Base-by-base conservation (phyloP, 2,888 invertebrate species). In the Cerceris ruficornis region DNA sequence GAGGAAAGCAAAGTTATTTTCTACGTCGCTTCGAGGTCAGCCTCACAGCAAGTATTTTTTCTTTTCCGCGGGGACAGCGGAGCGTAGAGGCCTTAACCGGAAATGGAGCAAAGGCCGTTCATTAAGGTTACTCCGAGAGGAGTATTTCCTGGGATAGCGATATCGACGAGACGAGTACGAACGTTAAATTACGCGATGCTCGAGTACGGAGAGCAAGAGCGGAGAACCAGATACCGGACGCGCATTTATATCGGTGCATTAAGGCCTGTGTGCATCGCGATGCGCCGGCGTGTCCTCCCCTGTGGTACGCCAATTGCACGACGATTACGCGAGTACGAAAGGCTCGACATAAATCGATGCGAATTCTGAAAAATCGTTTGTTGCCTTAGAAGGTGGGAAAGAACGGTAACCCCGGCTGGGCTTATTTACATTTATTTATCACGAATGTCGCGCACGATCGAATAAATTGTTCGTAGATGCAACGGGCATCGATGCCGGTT, bases 221-320 rank as follows among this genome's bases (percentile, higher is more conserved):
- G 72, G 76, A 84, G 79, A 84, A 84, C 77, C 77, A 83, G 82
- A 86, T 84, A 86, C 86, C 80, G 84, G 83, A 84, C 82, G 85
- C 80, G 86, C 87, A 87, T 87, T 87, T 87, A 87, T 86, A 87
- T 87, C 84, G 85, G 78, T 76, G 83, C 85, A 87, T 87, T 87
- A 87, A 79, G 73, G 82, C 75, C 77, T 54, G 69, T 54, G 69
- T 70, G 77, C 80, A 80, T 80, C 80, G 76, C 79, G 84, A 84
- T 82, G 81, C 83, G 46, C 77, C 80, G 69, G 67, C 75, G 70
- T 70, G 64, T 81, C 80, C 79, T 76, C 69, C 62, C 67, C 57
- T 69, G 66, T 75, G 68, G 76, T 71, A 75, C 79, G 81, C 80
- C 82, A 79, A 83, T 85, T 82, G 82, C 77, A 81, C 66, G 77